phyloP scores from a whole-genome alignment of 2,888 invertebrate species.

The Acleris literana region DNA sequence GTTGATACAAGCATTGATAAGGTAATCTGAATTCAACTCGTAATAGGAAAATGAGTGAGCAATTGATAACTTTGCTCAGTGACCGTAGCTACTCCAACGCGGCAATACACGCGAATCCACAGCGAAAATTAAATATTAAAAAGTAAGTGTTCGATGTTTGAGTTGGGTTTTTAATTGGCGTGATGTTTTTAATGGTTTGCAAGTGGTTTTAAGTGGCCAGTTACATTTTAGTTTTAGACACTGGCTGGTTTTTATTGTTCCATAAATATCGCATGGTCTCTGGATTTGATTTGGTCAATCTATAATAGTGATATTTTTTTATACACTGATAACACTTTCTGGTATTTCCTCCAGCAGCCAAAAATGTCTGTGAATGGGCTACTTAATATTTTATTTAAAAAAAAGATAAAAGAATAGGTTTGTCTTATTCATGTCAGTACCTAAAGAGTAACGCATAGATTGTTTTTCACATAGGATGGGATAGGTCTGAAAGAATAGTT shows the following conservation, averaged over 20 bases:
- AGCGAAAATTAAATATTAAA: constrained; percentile 28
- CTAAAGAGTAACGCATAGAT: too few relatives aligned
- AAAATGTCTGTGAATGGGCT: too few relatives aligned
- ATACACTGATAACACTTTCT: too few relatives aligned
- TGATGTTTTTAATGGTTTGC: not conserved
- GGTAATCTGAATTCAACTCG: constrained; percentile 53
- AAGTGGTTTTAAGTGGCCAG: constrained; percentile 1
- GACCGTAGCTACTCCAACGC: constrained; percentile 41
- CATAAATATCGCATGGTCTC: not conserved
- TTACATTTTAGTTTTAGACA: not conserved
- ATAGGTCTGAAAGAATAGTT: too few relatives aligned
- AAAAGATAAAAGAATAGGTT: too few relatives aligned
- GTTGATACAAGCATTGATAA: constrained; percentile 72
- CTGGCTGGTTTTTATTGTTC: not conserved
- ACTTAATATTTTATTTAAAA: too few relatives aligned
- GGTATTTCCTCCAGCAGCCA: too few relatives aligned
- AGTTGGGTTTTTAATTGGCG: not conserved
- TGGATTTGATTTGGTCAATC: not conserved
- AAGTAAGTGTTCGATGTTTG: constrained; percentile 40
- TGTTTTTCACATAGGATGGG: too few relatives aligned
- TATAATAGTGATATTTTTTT: too few relatives aligned
- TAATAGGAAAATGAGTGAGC: constrained; percentile 49
- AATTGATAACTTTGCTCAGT: constrained; percentile 60
- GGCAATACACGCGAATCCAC: constrained; percentile 9
- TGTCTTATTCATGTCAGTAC: too few relatives aligned